These are phyloP conservation scores for Agriopis aurantiaria DNA, from an alignment of 2,888 invertebrate species.

Conservation along the genomic window DNA sequence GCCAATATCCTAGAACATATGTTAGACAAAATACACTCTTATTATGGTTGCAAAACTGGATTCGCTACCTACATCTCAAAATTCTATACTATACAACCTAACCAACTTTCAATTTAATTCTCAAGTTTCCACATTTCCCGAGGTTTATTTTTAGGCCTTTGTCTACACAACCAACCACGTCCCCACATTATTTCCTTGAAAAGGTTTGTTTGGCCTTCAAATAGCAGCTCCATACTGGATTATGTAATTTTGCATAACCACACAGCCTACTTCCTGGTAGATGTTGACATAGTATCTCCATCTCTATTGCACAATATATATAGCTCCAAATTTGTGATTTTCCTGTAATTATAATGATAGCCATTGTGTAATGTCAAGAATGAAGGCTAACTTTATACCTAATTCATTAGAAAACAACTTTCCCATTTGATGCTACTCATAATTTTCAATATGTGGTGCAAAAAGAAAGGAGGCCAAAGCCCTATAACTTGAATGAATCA, in stretches of 20 bases:
- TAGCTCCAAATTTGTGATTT: background rate
- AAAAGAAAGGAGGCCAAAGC: background rate
- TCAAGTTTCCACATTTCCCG: constrained; percentile 44
- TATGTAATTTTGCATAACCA: constrained; percentile 50
- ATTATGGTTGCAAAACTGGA: constrained; percentile 2
- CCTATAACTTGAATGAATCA: too few relatives aligned
- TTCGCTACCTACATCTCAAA: background rate
- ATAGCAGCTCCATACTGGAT: constrained; percentile 35
- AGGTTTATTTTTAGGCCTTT: constrained; percentile 16
- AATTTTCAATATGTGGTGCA: background rate
- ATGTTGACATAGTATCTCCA: constrained; percentile 16
- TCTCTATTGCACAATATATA: constrained; percentile 9
- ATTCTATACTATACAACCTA: constrained; percentile 44
- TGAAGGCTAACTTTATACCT: too few relatives aligned
- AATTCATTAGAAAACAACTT: background rate
- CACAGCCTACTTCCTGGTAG: constrained; percentile 42
- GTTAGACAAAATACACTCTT: constrained; percentile 38
- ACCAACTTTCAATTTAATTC: constrained; percentile 56
- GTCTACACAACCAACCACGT: background rate
- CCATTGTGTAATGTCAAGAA: too few relatives aligned
- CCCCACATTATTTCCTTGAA: background rate
- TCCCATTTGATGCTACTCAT: background rate
- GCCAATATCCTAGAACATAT: constrained; percentile 61
- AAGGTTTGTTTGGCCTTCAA: constrained; percentile 45
- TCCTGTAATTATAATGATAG: too few relatives aligned